Conservation (phyloP, 1,140 invertebrate species). For the Calephelis virginiensis region DNA sequence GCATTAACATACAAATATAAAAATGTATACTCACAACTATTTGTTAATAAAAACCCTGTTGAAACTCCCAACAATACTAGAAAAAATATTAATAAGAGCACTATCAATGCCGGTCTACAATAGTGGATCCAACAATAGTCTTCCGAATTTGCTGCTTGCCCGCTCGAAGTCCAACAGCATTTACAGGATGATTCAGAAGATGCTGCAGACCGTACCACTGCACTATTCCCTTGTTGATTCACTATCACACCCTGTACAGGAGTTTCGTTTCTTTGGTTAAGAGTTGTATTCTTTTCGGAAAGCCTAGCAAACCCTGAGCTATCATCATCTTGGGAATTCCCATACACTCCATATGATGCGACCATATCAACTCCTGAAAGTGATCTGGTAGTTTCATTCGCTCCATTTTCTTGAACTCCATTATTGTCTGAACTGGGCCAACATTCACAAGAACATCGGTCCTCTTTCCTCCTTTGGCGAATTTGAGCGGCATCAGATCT, state of each 20-base stretch:
- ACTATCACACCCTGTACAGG: slow-evolving; percentile 74
- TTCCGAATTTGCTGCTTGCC: slow-evolving; percentile 63
- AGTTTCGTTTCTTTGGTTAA: slow-evolving; percentile 61
- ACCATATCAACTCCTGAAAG: slow-evolving; percentile 76
- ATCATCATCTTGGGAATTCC: slow-evolving; percentile 74
- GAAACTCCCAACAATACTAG: slow-evolving; percentile 69
- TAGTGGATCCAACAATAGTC: slow-evolving; percentile 73
- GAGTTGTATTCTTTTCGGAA: slow-evolving; percentile 61
- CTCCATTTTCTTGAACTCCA: slow-evolving; percentile 49
- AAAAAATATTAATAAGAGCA: slow-evolving; percentile 68
- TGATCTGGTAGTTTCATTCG: slow-evolving; percentile 61
- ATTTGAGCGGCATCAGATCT: slow-evolving; percentile 57
- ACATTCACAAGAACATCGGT: slow-evolving; percentile 75
- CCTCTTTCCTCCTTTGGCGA: slow-evolving; percentile 70
- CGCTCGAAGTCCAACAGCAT: slow-evolving; percentile 53
- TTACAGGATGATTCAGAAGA: slow-evolving; percentile 48
- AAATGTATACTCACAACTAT: slow-evolving; percentile 67
- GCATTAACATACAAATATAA: neutral
- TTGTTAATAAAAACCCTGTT: slow-evolving; percentile 73
- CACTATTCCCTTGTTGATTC: slow-evolving; percentile 75
- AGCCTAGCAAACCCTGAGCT: slow-evolving; percentile 71
- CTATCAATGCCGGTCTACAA: slow-evolving; percentile 64
- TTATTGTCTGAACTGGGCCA: slow-evolving; percentile 74
- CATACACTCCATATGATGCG: slow-evolving; percentile 74
- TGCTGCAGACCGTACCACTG: slow-evolving; percentile 59